Evolutionary conservation across 1,140 invertebrate genomes (phyloP).

Genomic region (Drosophila littoralis): DNA sequence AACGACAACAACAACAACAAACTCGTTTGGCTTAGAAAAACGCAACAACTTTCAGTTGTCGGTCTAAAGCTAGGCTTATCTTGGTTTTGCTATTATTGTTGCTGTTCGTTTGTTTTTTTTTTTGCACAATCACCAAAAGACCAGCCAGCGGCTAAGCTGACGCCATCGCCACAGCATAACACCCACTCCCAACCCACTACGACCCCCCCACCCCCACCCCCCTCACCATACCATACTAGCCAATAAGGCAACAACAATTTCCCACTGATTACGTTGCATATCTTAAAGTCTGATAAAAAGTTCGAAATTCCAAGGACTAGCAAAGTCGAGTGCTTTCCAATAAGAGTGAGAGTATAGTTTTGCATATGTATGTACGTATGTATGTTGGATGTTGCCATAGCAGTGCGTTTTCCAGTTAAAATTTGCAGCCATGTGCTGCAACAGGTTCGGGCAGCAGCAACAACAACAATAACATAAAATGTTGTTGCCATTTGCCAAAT

Average conservation of each 20-base stretch:
- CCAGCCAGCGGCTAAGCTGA: constrained; percentile 40
- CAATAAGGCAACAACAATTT: constrained; percentile 5
- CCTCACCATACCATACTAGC: background rate
- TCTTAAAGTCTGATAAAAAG: background rate
- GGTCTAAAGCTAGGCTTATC: constrained; percentile 58
- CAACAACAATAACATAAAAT: constrained; percentile 48
- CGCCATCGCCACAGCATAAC: constrained; percentile 30
- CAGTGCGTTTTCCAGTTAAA: constrained; percentile 30
- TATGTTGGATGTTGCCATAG: background rate
- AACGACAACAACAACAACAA: constrained; percentile 51
- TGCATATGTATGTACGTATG: background rate
- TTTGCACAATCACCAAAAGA: constrained; percentile 61
- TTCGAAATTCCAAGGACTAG: background rate
- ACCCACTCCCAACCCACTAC: background rate
- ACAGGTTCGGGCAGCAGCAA: constrained; percentile 58
- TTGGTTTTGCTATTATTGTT: constrained; percentile 54
- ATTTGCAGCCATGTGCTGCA: constrained; percentile 52
- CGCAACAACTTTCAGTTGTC: constrained; percentile 77
- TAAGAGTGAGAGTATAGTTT: background rate
- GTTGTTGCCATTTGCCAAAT: constrained; percentile 75
- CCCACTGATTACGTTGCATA: background rate
- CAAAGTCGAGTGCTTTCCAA: background rate
- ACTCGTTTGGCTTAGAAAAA: constrained; percentile 70
- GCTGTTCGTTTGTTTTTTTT: constrained; percentile 11
- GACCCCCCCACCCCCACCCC: background rate